These are phyloP conservation scores for Melipona beecheii DNA, from an alignment of 2,888 invertebrate genomes.

Conservation along the genomic window DNA sequence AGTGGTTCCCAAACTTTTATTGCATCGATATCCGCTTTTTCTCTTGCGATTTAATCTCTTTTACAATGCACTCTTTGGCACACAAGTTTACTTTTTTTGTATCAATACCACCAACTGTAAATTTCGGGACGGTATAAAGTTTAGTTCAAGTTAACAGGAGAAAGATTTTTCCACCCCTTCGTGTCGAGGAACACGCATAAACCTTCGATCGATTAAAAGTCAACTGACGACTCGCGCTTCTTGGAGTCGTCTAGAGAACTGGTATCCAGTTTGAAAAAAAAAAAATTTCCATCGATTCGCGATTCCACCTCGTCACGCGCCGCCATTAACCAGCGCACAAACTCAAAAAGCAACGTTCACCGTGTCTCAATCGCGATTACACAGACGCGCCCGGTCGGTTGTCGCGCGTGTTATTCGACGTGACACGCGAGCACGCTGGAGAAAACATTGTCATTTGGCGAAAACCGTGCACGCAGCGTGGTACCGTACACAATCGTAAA, in stretches of 20 bases:
- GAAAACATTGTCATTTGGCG: constrained; percentile 20
- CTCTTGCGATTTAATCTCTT: no score
- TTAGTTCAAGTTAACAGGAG: no score
- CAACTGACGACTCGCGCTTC: no score
- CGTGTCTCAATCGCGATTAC: constrained; percentile 27
- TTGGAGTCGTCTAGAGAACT: neutral
- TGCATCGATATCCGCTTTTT: no score
- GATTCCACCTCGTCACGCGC: constrained; percentile 30
- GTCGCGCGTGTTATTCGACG: constrained; percentile 29
- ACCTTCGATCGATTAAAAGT: no score
- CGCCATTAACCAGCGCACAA: constrained; percentile 26
- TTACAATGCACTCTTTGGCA: no score
- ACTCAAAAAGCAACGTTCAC: constrained; percentile 18
- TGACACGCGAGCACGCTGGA: constrained; percentile 25
- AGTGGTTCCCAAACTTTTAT: no score
- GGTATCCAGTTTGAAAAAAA: constrained; percentile 7
- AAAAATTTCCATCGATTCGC: constrained; percentile 34
- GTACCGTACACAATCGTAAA: neutral
- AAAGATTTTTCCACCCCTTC: no score
- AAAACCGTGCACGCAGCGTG: neutral
- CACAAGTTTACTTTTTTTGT: no score
- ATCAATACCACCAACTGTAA: no score
- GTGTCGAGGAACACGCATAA: no score
- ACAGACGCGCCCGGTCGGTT: constrained; percentile 8
- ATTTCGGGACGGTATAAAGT: no score